Conservation (phyloP, 2,888 invertebrate species). For the Cantharis rustica region DNA sequence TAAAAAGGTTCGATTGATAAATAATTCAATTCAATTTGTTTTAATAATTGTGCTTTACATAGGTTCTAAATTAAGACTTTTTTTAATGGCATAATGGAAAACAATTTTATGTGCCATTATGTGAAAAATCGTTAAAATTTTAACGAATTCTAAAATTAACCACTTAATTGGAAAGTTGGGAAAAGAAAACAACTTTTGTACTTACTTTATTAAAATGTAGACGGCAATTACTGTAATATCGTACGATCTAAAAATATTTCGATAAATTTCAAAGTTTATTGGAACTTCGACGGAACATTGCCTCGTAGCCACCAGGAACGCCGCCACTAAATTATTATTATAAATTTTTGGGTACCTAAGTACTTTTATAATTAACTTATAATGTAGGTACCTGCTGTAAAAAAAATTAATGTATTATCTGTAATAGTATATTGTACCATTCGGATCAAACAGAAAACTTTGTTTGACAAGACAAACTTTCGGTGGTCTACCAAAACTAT, state of each 20-base stretch:
- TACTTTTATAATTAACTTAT: no score
- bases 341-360: no score
- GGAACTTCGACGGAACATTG: background rate
- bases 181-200: background rate
- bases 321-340: no score
- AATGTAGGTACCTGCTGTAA: no score
- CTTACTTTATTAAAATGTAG: background rate
- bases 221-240: background rate
- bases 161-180: background rate
- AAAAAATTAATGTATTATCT: no score
- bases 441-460: no score
- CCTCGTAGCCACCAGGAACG: no score
- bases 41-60: background rate
- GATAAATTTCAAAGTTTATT: background rate
- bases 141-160: background rate
- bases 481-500: no score
- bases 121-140: background rate
- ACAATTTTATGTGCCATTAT: background rate
- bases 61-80: background rate
- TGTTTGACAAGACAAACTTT: no score
- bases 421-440: no score
- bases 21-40: background rate
- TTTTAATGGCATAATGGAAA: background rate
- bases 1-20: background rate
- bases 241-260: background rate